A percentile compares a stretch with the other conserved stretches of the same genome.
These are phyloP conservation scores for Leuciscus idus DNA, from an alignment of 2,113 vertebrate species.

Conservation along the genomic window DNA sequence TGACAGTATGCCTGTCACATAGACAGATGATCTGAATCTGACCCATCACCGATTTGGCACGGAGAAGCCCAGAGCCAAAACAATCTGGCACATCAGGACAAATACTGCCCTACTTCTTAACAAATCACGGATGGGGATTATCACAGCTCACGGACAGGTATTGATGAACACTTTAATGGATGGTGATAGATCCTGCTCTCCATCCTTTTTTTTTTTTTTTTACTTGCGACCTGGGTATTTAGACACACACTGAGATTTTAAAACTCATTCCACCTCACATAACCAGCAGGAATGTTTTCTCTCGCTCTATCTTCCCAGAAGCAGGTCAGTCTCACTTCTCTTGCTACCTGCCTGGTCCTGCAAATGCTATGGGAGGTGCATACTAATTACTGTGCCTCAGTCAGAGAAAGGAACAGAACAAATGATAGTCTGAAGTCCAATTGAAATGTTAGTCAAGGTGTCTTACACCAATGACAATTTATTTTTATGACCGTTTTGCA, in stretches of 20 bases:
- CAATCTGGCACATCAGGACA: conserved; percentile 10
- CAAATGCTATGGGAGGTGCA: conserved; percentile 14
- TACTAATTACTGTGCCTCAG: conserved; percentile 28
- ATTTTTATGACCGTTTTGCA: too few relatives aligned
- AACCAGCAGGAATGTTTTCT: neutral
- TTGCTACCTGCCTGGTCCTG: conserved; percentile 23
- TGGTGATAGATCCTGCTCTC: conserved; percentile 20
- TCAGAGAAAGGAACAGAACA: neutral
- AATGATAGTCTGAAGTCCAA: neutral
- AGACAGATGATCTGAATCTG: conserved; percentile 52
- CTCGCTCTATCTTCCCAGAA: conserved; percentile 14
- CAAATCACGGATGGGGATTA: conserved; percentile 21
- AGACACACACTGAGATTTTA: conserved; percentile 23
- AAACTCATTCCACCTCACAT: conserved; percentile 8
- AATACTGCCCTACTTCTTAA: neutral
- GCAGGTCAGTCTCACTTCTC: conserved; percentile 32
- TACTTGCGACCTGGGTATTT: neutral
- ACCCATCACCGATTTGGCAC: conserved; percentile 43
- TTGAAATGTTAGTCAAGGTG: neutral
- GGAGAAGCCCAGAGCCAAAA: conserved; percentile 10
- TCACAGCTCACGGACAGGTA: neutral
- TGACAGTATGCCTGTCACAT: conserved; percentile 24
- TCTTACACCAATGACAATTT: neutral
- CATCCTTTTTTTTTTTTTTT: neutral
- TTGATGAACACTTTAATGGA: conserved; percentile 29